Base-by-base conservation (phyloP, 2,888 invertebrate genomes). In the Disparrhopalites patrizii region DNA sequence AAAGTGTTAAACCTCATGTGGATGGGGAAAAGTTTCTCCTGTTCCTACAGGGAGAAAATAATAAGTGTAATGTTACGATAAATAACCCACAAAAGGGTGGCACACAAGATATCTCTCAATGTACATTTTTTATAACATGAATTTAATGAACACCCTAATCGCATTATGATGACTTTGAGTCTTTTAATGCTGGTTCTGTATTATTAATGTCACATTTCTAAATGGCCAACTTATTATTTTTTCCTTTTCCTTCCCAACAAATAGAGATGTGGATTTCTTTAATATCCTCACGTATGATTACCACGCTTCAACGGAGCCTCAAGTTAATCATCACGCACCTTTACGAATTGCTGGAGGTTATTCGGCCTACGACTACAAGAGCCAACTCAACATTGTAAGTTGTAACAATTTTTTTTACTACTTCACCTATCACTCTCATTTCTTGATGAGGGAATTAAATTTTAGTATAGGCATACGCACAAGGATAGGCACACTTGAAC, bases 201-300 rank as follows among this genome's bases (percentile, higher is more conserved):
- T n/a, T n/a, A n/a, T n/a, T n/a, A n/a, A n/a, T n/a, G n/a, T n/a
- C n/a, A n/a, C n/a, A n/a, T n/a, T n/a, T n/a, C n/a, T n/a, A n/a
- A n/a, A n/a, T n/a, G n/a, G n/a, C n/a, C n/a, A n/a, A n/a, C n/a
- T n/a, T n/a, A n/a, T n/a, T n/a, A n/a, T n/a, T n/a, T n/a, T n/a
- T n/a, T n/a, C n/a, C n/a, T n/a, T n/a, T n/a, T n/a, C n/a, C n/a
- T n/a, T n/a, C n/a, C n/a, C n/a, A n/a, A n/a, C n/a, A n/a, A n/a
- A n/a, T n/a, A 89, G 89, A 76, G 87, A 93, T 79, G 81, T 93
- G 74, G 94, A 94, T 81, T 94, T 94, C 86, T 89, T 94, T 83
- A 94, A 94, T 81, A 83, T 94, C 68, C 81, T 94, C 31, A 89
- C 91, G 3, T 94, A 94, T 80, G 94, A 94, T 79, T 94, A 93